phyloP scores from a whole-genome alignment of 2,113 vertebrate species.

The Myrmecobius fasciatus region DNA sequence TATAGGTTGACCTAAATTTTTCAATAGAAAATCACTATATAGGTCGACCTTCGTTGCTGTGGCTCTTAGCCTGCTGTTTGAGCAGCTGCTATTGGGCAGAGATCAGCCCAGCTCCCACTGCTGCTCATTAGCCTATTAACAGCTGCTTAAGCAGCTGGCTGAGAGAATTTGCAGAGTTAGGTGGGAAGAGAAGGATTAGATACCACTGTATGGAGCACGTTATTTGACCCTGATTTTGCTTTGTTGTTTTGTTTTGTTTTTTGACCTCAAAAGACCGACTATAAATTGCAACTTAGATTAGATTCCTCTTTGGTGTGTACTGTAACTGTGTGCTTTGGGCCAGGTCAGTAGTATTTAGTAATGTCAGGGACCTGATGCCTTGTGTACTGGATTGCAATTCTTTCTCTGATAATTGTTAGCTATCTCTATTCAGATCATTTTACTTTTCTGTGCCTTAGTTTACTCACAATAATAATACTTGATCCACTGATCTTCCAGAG shows the following conservation, averaged over 20 bases:
- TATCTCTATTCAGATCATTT: not conserved
- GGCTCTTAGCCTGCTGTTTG: not conserved
- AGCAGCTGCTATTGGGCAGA: not conserved
- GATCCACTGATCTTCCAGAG: not conserved
- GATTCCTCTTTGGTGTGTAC: not conserved
- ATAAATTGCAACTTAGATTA: not conserved
- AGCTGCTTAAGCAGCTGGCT: not conserved
- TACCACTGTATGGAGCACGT: not conserved
- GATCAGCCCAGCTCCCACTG: not conserved
- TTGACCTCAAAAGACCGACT: not conserved
- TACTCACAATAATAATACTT: not conserved
- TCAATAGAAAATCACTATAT: not conserved
- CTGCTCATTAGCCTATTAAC: slow-evolving; percentile 1
- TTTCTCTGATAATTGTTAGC: not conserved
- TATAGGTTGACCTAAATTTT: not conserved
- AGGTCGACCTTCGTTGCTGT: not conserved
- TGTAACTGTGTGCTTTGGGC: not conserved
- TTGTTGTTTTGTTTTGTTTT: not conserved
- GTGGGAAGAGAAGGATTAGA: not conserved
- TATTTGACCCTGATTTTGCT: not conserved
- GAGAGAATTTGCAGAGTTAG: not conserved
- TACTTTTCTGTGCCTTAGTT: not conserved
- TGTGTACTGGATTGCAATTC: not conserved
- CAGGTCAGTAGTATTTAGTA: not conserved
- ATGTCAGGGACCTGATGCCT: not conserved